Conservation (phyloP, 2,888 invertebrate species). For the Drosophila cognata region DNA sequence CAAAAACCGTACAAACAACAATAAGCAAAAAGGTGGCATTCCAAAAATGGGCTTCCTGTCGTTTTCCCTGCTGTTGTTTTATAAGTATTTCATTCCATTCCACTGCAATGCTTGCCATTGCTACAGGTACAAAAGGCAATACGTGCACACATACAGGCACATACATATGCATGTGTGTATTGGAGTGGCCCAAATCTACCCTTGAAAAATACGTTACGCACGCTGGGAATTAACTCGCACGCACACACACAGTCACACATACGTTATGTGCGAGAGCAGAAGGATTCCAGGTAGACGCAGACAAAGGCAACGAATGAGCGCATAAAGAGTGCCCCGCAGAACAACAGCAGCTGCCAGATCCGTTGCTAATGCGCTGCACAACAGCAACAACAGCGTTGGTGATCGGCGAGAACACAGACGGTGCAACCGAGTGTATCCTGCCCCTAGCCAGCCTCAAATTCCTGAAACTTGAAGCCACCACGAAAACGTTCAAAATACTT, state of each 20-base stretch:
- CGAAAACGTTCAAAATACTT: slow-evolving; percentile 23
- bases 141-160: not conserved
- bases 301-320: slow-evolving; percentile 27
- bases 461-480: slow-evolving; percentile 61
- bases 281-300: slow-evolving; percentile 56
- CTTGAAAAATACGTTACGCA: slow-evolving; percentile 60
- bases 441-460: slow-evolving; percentile 43
- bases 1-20: slow-evolving; percentile 41
- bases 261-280: slow-evolving; percentile 3
- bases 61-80: slow-evolving; percentile 29
- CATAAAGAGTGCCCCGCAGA: slow-evolving; percentile 29
- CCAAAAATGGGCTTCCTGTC: slow-evolving; percentile 64
- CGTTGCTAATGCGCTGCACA: slow-evolving; percentile 34
- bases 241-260: not conserved
- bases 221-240: slow-evolving; percentile 32
- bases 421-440: slow-evolving; percentile 42
- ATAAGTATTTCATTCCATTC: slow-evolving; percentile 19
- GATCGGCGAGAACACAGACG: slow-evolving; percentile 13
- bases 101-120: slow-evolving; percentile 50
- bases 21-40: slow-evolving; percentile 43
- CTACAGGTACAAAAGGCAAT: slow-evolving; percentile 54
- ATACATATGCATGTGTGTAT: slow-evolving; percentile 3
- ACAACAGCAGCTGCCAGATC: slow-evolving; percentile 44
- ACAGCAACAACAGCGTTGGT: not conserved
- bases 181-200: slow-evolving; percentile 58